Base-by-base conservation (phyloP, 2,888 invertebrate genomes). In the Lordiphosa andalusiaca region DNA sequence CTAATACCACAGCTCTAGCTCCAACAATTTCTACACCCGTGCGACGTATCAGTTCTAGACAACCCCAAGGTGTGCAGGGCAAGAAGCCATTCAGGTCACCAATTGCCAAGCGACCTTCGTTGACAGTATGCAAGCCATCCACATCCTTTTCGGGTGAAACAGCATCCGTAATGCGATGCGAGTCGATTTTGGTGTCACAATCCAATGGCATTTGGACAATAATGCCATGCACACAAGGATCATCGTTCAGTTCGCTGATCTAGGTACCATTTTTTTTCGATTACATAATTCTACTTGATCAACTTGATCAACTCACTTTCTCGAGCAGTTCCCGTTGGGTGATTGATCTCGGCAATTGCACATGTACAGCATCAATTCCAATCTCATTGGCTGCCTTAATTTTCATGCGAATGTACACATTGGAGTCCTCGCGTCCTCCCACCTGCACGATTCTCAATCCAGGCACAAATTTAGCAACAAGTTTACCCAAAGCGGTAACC, bases 161-260 rank as follows among this genome's bases (percentile, higher is more conserved):
- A 4, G 94, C 91, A 86, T 99, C 97, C 0, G 97, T 95, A 76
- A 98, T 92, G 53, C 94, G 91, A 88, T 96, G 94, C 0, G 96
- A 93, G 90, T 99, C 95, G 67, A 99, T 98, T 74, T 92, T 87
- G 76, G 94, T 93, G 0, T 92, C 92, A 33, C 94, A 93, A 88
- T 99, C 99, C 62, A 99, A 90, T 0, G 99, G 99, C 94, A 97
- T 95, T 91, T 98, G 98, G 0, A 98, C 97, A 75, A 98, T 98
- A 85, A 98, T 97, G 52, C 98, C 98, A 89, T 98, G 98, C 37
- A 98, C 93, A 9, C 90, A 90, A 0, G 95, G 93, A 86, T 98
- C 95, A 69, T 92, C 92, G 89, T 99, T 99, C 56, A 99, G 90
- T 51, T 84, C 74, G 23, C 65, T 67, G 44, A 90, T 78, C 89